Base-by-base conservation (phyloP, 2,797 vertebrate species). In the Chiloscyllium punctatum region DNA sequence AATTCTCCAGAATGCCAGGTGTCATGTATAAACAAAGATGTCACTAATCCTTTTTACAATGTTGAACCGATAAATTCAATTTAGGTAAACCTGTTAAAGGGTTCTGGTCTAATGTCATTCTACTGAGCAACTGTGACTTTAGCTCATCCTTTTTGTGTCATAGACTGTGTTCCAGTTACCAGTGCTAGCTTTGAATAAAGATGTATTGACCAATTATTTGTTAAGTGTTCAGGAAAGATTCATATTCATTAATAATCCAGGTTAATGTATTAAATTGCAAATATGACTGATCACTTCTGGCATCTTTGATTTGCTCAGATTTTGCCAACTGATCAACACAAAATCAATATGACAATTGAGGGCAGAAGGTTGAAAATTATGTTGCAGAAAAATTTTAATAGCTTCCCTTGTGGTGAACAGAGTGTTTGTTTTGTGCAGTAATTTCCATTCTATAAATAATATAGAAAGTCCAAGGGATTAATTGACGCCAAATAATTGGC, bases 381-480 rank as follows among this genome's bases (percentile, higher is more conserved):
- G 18, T 21, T 16, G 88, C 88, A 68, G 88, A 88, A 88, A 51
- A 91, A 91, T n/a, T 62, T 91, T 91, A 91, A 91, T 37, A 62
- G 88, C 57, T 4, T 68, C 57, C 62, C 88, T 21, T 66, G 57
- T 66, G 33, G 57, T 91, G 88, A 91, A 66, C 16, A 91, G 23
- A 91, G 33, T 91, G 53, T 91, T 91, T 91, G 88, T n/a, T 91
- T 66, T 68, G 33, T 68, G 57, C 88, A 91, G 88, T 91, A 33
- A n/a, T 91, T 91, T 91, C 88, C 88, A 91, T 68, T 91, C 88
- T 91, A n/a, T 21, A 23, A 91, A 91, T 91, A 62, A 62, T 23
- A n/a, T n/a, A 66, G 51, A 33, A 88, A 30, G 33, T 16, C 88
- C 88, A 66, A 66, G 33, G 33, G 62, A 91, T 91, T 68, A 91